These are phyloP conservation scores for Lagopus muta DNA, from an alignment of 2,113 vertebrate species.

Conservation along the genomic window DNA sequence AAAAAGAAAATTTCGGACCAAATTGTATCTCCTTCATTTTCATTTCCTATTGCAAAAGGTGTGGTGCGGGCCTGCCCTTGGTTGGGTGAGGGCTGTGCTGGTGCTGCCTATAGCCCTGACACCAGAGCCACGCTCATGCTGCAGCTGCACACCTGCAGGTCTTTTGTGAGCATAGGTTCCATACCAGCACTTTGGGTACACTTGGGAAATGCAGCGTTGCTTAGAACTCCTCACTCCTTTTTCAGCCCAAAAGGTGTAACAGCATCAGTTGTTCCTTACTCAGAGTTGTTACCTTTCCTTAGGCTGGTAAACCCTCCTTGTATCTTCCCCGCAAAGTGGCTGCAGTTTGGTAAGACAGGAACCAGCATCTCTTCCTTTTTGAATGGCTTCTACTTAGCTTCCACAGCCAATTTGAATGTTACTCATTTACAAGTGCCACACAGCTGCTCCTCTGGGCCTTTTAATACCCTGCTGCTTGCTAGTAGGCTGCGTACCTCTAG, in stretches of 20 bases:
- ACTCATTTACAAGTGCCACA: slow-evolving; percentile 7
- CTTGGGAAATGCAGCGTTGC: accelerated
- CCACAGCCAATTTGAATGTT: not conserved
- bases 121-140: not conserved
- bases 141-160: not conserved
- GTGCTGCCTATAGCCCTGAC: not conserved
- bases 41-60: slow-evolving; percentile 35
- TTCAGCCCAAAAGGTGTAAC: not conserved
- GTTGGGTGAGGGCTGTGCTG: not conserved
- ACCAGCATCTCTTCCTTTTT: not conserved
- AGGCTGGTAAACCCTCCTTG: not conserved
- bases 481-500: not conserved
- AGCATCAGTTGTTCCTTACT: not conserved
- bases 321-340: not conserved
- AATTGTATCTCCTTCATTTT: slow-evolving; percentile 49
- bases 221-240: accelerated
- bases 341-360: not conserved
- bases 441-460: slow-evolving; percentile 31
- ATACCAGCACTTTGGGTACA: accelerated
- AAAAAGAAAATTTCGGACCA: slow-evolving; percentile 37
- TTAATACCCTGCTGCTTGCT: slow-evolving; percentile 14
- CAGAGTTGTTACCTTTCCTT: not conserved
- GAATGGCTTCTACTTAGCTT: not conserved
- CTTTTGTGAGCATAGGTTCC: not conserved
- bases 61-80: not conserved